Evolutionary conservation across 2,113 vertebrate genomes (phyloP).

Genomic region (Zosterops hypoxanthus): DNA sequence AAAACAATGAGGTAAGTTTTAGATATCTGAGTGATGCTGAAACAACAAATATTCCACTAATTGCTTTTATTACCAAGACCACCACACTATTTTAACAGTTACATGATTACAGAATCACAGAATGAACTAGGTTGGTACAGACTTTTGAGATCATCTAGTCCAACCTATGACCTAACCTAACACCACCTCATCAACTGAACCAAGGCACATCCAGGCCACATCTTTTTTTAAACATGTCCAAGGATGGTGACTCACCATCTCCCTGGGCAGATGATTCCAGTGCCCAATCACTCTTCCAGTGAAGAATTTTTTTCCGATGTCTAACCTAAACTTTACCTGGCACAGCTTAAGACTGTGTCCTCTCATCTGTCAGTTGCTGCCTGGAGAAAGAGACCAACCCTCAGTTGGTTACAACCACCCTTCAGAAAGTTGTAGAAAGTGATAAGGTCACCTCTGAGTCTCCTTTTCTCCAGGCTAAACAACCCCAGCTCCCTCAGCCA

Average conservation of each 20-base stretch:
- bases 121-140: background rate
- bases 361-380: fast-evolving
- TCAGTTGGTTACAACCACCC: fast-evolving
- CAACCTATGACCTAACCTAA: background rate
- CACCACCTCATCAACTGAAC: background rate
- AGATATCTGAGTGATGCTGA: background rate
- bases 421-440: background rate
- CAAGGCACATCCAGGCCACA: no score
- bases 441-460: background rate
- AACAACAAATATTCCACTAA: background rate
- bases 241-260: background rate
- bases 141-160: background rate
- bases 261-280: background rate
- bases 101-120: background rate
- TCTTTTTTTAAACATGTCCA: background rate
- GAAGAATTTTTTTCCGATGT: background rate
- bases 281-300: background rate
- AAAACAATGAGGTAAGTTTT: background rate
- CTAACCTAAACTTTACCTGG: background rate
- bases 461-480: background rate
- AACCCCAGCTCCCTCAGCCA: fast-evolving
- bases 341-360: background rate
- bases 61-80: background rate
- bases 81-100: background rate
- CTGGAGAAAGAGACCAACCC: background rate